A percentile compares a stretch with the other conserved stretches of the same genome.
phyloP scores from a whole-genome alignment of 2,888 invertebrate genomes.

The Dusona sp. region DNA sequence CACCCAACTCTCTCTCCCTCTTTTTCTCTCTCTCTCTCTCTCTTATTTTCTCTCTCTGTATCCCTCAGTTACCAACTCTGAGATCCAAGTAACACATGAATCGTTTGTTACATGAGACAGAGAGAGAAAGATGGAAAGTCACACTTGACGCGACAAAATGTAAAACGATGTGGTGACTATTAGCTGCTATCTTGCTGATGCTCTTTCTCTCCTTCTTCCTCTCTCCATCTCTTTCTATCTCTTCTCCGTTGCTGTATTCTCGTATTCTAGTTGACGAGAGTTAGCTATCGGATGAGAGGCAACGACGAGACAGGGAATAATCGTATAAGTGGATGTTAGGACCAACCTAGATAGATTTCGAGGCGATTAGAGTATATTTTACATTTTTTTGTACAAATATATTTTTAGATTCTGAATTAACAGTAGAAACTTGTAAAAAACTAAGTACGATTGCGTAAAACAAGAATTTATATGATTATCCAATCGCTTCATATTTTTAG shows the following conservation, averaged over 20 bases:
- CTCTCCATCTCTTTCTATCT: neutral
- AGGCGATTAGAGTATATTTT: neutral
- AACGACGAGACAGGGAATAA: slow-evolving; percentile 29
- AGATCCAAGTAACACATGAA: slow-evolving; percentile 48
- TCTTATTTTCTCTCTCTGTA: neutral
- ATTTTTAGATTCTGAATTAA: neutral
- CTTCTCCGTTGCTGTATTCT: slow-evolving; percentile 3
- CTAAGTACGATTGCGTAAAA: neutral
- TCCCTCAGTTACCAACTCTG: slow-evolving; percentile 36
- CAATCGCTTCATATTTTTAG: neutral
- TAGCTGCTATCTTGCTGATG: slow-evolving; percentile 42
- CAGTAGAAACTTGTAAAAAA: neutral
- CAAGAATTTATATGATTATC: neutral
- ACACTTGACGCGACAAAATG: slow-evolving; percentile 63
- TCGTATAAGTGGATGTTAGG: slow-evolving; percentile 19
- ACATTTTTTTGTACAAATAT: slow-evolving; percentile 1
- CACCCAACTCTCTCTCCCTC: slow-evolving; percentile 27
- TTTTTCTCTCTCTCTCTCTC: neutral
- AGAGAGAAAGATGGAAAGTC: slow-evolving; percentile 29
- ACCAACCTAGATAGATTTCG: neutral
- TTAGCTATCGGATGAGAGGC: slow-evolving; percentile 6
- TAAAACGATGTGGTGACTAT: slow-evolving; percentile 60
- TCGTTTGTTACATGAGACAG: neutral
- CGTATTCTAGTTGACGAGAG: slow-evolving; percentile 17
- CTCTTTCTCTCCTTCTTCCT: slow-evolving; percentile 1